Conservation (phyloP, 1,140 invertebrate genomes). For the Samia ricini region DNA sequence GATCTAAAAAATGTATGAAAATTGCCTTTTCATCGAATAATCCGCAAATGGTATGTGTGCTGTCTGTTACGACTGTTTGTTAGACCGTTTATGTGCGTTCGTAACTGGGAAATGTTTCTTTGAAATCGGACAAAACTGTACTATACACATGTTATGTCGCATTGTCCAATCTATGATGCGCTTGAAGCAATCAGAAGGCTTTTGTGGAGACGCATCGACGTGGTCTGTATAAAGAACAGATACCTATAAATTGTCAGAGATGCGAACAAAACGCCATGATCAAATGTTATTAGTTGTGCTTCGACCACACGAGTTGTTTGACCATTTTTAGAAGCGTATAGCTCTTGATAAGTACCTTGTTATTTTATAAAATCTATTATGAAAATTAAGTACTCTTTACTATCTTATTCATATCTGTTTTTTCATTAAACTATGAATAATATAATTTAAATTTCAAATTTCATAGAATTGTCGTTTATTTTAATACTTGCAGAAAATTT, state of each 20-base stretch:
- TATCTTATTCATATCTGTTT: too few species aligned
- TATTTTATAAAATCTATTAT: neutral
- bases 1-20: conserved; percentile 27
- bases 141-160: conserved; percentile 50
- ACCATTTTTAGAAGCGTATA: conserved; percentile 13
- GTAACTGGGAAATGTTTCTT: conserved; percentile 50
- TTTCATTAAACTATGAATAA: too few species aligned
- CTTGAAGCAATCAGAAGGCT: conserved; percentile 44
- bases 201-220: conserved; percentile 34
- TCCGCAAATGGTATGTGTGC: conserved; percentile 36
- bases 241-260: conserved; percentile 26
- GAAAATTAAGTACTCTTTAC: too few species aligned
- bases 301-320: conserved; percentile 15
- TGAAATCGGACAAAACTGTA: conserved; percentile 43
- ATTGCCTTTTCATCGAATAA: neutral
- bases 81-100: conserved; percentile 37
- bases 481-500: too few species aligned
- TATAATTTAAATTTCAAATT: too few species aligned
- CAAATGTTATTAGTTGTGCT: conserved; percentile 21
- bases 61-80: conserved; percentile 58
- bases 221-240: conserved; percentile 28
- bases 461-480: too few species aligned
- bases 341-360: neutral
- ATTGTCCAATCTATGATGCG: conserved; percentile 49
- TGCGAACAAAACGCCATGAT: conserved; percentile 18